Evolutionary conservation across 2,797 vertebrate genomes (phyloP), one percentile per base, ranked within the genome.

Genomic region (Esox masquinongy): DNA sequence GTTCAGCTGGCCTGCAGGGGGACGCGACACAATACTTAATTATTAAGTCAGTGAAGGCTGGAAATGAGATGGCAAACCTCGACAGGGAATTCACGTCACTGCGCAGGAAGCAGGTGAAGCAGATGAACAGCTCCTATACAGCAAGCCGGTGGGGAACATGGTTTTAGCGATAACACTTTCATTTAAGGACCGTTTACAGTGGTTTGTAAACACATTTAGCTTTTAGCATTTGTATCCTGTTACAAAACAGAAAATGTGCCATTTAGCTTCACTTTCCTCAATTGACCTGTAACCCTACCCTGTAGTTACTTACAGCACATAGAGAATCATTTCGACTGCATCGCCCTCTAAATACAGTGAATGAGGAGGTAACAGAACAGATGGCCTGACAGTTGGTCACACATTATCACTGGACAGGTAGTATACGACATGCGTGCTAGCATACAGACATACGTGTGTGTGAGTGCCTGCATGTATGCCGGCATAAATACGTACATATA

Each of bases 1-100:
- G 91, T 95, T 97, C 85, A 98, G 86, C 72, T 94, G 90, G 77
- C 96, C 97, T 99, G 89, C 4, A 63, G 77, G 4, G 31, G 4
- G 4, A 15, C 4, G 7, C 12, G 11, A 47, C 12, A 47, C 6
- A 47, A 47, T 47, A 15, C 31, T 24, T n/a, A 14, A 17, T 61
- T 61, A 61, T 22, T 4, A 19, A 11, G 22, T 59, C 53, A 24
- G 43, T 66, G 43, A 47, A 63, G 50, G 59, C 49, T n/a, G 24
- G 31, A 47, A 61, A 47, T 64, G 22, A 15, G 17, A 31, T 26
- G 29, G 49, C 47, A 22, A 69, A 36, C 49, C 16, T 34, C 17
- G 19, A 36, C 34, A 39, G 34, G 34, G 11, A 47, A 71, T 71
- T 63, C 56, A 50, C 47, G 43, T 49, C 31, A 75, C 50, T 26